These are phyloP conservation scores for Leptogaster cylindrica DNA, from an alignment of 2,888 invertebrate species.

Conservation along the genomic window DNA sequence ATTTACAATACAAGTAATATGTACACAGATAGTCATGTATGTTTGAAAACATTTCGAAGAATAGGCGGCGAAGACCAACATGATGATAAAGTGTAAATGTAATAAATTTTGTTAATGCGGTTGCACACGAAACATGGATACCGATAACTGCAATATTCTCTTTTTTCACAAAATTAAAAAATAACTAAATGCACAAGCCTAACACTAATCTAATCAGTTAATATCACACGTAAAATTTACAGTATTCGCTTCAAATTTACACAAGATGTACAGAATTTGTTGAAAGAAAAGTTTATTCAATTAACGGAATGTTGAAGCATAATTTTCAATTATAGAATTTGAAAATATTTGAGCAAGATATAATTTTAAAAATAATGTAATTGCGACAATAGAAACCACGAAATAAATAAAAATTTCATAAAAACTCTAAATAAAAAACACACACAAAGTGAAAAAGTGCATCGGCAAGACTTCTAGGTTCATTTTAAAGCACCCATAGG, in stretches of 20 bases:
- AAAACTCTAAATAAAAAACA: conserved; percentile 4
- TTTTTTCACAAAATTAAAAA: too few species aligned
- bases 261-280: neutral
- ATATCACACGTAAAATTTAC: conserved; percentile 46
- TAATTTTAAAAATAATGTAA: neutral
- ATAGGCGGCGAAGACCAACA: too few species aligned
- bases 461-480: conserved; percentile 4
- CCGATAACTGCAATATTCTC: too few species aligned
- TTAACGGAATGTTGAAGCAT: neutral
- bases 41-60: too few species aligned
- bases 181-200: too few species aligned
- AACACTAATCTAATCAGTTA: conserved; percentile 43
- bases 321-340: neutral
- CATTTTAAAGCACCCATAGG: conserved; percentile 19
- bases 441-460: conserved; percentile 1
- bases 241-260: neutral
- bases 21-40: too few species aligned
- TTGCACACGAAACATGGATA: too few species aligned
- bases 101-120: too few species aligned
- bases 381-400: neutral
- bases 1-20: too few species aligned
- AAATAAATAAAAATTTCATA: neutral
- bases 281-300: conserved; percentile 21
- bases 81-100: too few species aligned
- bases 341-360: neutral